Evolutionary conservation across 2,113 vertebrate species (phyloP), one percentile per base, ranked within the genome.

Genomic region (Prietella phreatophila): DNA sequence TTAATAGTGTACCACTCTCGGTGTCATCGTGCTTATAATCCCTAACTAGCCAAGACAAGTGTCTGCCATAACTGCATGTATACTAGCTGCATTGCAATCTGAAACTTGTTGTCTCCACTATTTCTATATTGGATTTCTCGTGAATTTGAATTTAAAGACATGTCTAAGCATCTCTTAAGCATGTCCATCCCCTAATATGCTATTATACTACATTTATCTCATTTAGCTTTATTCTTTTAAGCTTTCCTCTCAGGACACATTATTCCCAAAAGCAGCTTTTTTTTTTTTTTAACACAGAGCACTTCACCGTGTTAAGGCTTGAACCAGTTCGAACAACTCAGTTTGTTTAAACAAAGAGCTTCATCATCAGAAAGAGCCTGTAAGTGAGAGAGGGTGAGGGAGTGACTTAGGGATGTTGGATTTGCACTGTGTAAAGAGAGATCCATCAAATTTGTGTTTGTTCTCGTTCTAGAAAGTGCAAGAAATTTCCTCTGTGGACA

Each of bases 181-280:
- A 61, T 58, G 55, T 39, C 58, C 50, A 85, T 89, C 69, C 55
- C 11, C 13, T 79, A 8, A n/a, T 53, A 79, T 9, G 55, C n/a
- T 58, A 39, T 4, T 30, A n/a, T 79, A 19, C 81, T 84, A 73
- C 73, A 73, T 76, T 88, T 67, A 84, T 47, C 85, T 76, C 61
- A 53, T 75, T 79, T 88, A 39, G 22, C 36, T 69, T 69, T 82
- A 19, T 55, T 25, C 33, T 13, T 83, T 47, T 53, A 65, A 88
- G 61, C 82, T 42, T 82, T 86, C 50, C 67, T 86, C 39, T 79
- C n/a, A 76, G 85, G 85, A 91, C 86, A 67, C 22, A 56, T 27
- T 87, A 82, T 89, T 85, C 69, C 83, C 65, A 89, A 82, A 85
- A 80, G 76, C 50, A 84, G 87, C 15, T 7, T 83, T 90, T 47